phyloP scores from a whole-genome alignment of 2,888 invertebrate species.

The Platycheirus rosarum region DNA sequence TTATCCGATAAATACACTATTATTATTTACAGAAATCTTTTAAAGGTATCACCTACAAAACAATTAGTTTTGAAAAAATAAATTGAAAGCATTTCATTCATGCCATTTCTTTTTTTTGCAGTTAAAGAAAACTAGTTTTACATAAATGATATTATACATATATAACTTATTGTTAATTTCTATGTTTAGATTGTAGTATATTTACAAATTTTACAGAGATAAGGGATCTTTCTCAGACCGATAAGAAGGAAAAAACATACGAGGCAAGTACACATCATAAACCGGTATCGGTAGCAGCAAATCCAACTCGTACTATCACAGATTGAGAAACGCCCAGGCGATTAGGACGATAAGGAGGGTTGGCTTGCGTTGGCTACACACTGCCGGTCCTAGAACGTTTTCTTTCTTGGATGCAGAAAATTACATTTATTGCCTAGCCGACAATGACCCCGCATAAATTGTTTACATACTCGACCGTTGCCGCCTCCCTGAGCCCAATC shows the following conservation, averaged over 20 bases:
- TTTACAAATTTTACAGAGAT: too few relatives aligned
- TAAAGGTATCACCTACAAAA: constrained; percentile 34
- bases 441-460: constrained; percentile 92
- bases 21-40: constrained; percentile 33
- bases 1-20: constrained; percentile 39
- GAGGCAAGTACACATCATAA: constrained; percentile 7
- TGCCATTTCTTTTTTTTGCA: too few relatives aligned
- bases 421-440: constrained; percentile 91
- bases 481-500: constrained; percentile 78
- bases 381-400: constrained; percentile 78
- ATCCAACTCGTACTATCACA: constrained; percentile 69
- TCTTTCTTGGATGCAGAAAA: constrained; percentile 88
- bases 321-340: constrained; percentile 39
- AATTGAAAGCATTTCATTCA: constrained; percentile 18
- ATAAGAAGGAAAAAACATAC: background rate
- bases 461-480: constrained; percentile 86
- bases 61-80: constrained; percentile 22
- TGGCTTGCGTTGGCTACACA: too few relatives aligned
- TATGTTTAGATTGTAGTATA: too few relatives aligned
- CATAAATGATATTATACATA: too few relatives aligned
- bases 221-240: constrained; percentile 13
- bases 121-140: too few relatives aligned
- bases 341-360: constrained; percentile 27
- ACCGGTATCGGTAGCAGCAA: constrained; percentile 12
- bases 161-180: too few relatives aligned